Base-by-base conservation (phyloP, 2,797 vertebrate species). In the Sebastes alutus region DNA sequence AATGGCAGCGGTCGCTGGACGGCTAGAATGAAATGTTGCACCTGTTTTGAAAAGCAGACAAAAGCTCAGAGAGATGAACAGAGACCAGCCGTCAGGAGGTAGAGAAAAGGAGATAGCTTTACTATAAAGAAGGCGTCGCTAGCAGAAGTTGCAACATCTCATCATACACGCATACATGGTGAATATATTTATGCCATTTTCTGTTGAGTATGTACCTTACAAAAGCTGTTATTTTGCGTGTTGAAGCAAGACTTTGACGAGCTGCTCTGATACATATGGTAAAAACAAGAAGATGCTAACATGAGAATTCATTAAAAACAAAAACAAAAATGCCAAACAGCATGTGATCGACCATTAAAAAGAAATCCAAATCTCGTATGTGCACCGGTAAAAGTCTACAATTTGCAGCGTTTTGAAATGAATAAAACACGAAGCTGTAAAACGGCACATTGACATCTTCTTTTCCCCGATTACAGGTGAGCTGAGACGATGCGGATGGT, bases 81-180 rank as follows among this genome's bases (percentile, higher is more conserved):
- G 29, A 84, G 67, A 87, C 70, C 61, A 90, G 81, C 20, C 73
- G 33, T 68, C 86, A 72, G 77, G 73, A 87, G 64, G 86, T 95
- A 95, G 94, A 95, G 94, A 96, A 96, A 96, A 95, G 88, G 92
- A 95, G 91, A 96, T 92, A 94, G 94, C 94, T 96, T 96, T 96
- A 96, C 95, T 96, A 94, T 93, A 96, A 96, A 96, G 94, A 95
- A 95, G 92, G 91, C 93, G 89, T 92, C 90, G 92, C 93, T 94
- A 96, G 95, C 95, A 95, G 94, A 95, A 90, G 92, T 94, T 94
- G 94, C 93, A 95, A 95, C 94, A 95, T 95, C 85, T 94, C 90
- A 90, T 95, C 94, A 94, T 95, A 95, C 94, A 95, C 92, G 90
- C 95, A 95, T 95, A 96, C 95, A 96, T 91, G 87, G 90, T 95